Conservation (phyloP, 2,888 invertebrate genomes). For the Capitulum mitella region DNA sequence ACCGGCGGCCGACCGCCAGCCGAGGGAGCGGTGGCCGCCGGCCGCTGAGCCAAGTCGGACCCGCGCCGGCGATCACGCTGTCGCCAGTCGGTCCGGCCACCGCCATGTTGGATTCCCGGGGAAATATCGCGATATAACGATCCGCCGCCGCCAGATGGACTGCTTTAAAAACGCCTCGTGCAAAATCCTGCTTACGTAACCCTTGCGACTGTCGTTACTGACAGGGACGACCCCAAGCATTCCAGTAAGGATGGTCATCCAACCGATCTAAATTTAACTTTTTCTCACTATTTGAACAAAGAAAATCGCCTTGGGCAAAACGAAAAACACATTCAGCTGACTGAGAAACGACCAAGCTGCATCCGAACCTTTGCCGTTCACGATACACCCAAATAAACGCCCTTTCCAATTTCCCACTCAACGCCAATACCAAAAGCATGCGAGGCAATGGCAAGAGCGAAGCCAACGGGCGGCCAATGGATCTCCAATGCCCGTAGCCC, state of each 20-base stretch:
- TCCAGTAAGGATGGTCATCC: too few relatives aligned
- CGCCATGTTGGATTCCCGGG: slow-evolving; percentile 14
- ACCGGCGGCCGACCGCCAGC: not conserved
- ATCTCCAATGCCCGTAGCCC: not conserved
- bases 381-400: not conserved
- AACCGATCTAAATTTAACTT: not conserved
- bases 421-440: not conserved
- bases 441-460: not conserved
- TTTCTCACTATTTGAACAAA: not conserved
- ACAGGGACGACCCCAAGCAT: too few relatives aligned
- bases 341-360: not conserved
- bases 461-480: not conserved
- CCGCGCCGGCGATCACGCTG: not conserved
- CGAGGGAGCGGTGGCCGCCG: not conserved
- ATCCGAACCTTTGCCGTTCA: not conserved
- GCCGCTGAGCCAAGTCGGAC: not conserved
- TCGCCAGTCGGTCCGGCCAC: not conserved
- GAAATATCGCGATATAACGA: not conserved
- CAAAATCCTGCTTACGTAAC: too few relatives aligned
- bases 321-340: not conserved
- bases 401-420: not conserved
- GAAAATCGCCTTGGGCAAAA: not conserved
- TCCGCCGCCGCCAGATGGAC: too few relatives aligned
- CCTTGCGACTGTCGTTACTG: too few relatives aligned
- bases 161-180: too few relatives aligned